phyloP scores from a whole-genome alignment of 2,113 vertebrate species.

The Rhineura floridana region DNA sequence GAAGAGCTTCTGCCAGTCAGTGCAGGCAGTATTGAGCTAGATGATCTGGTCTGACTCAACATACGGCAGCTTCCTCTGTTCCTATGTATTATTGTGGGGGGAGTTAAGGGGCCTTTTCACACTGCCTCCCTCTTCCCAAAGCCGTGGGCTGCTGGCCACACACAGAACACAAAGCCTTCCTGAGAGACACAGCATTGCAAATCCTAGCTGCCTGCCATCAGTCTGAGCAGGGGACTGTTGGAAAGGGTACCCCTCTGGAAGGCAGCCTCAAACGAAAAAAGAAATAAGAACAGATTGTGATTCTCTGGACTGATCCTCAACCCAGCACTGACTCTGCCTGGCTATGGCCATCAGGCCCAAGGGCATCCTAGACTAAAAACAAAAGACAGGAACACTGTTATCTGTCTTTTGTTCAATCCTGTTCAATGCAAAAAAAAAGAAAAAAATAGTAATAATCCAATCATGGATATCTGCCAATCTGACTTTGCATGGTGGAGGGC shows the following conservation, averaged over 20 bases:
- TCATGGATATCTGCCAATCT: neutral
- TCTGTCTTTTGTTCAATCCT: neutral
- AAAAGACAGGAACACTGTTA: neutral
- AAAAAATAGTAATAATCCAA: neutral
- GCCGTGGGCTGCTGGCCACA: neutral
- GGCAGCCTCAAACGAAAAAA: neutral
- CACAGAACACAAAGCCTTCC: neutral
- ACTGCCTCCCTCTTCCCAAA: neutral
- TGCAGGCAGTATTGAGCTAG: too few relatives aligned
- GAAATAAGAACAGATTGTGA: neutral
- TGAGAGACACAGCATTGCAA: neutral
- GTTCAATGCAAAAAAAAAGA: neutral
- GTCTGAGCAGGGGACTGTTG: neutral
- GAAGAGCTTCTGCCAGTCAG: too few relatives aligned
- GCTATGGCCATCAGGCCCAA: neutral
- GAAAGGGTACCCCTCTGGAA: neutral
- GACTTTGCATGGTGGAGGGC: neutral
- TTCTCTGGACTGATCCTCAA: neutral
- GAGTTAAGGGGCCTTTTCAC: neutral
- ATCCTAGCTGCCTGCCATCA: neutral
- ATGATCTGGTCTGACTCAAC: too few relatives aligned
- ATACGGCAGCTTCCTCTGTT: neutral
- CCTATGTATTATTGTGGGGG: neutral
- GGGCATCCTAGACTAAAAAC: neutral
- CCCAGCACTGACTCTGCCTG: neutral